These are phyloP conservation scores for Verasper variegatus DNA, from an alignment of 2,113 vertebrate species.

Conservation along the genomic window DNA sequence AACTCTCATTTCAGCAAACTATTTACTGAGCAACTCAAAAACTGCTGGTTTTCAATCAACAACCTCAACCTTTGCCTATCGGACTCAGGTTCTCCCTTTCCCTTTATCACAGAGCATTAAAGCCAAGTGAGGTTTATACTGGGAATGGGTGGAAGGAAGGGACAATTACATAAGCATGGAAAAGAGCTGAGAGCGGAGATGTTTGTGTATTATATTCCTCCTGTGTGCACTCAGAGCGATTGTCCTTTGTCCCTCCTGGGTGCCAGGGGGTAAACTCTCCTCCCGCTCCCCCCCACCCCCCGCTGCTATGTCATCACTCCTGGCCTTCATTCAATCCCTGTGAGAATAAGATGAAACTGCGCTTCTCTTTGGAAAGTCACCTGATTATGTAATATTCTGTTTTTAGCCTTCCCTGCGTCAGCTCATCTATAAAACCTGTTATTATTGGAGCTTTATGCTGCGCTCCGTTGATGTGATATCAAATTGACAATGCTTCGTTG, in stretches of 20 bases:
- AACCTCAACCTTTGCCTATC: too few species aligned
- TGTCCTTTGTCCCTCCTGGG: conserved; percentile 45
- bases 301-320: conserved; percentile 64
- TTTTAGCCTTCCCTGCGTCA: conserved; percentile 59
- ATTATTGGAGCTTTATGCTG: conserved; percentile 32
- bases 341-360: conserved; percentile 59
- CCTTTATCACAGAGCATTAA: neutral
- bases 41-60: too few species aligned
- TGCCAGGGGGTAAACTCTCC: conserved; percentile 64
- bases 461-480: conserved; percentile 39
- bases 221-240: conserved; percentile 38
- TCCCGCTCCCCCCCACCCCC: conserved; percentile 3
- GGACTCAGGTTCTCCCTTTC: too few species aligned
- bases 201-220: conserved; percentile 29
- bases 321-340: conserved; percentile 68
- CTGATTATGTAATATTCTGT: conserved; percentile 64
- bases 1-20: too few species aligned
- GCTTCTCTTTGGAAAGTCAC: conserved; percentile 66
- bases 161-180: conserved; percentile 50
- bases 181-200: conserved; percentile 13
- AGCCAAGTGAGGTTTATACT: conserved; percentile 34
- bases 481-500: conserved; percentile 27
- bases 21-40: too few species aligned
- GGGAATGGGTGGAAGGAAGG: conserved; percentile 10
- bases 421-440: conserved; percentile 26